Evolutionary conservation across 1,140 invertebrate genomes (phyloP), one percentile per base, ranked within the genome.

Genomic region (Anthonomus grandis): DNA sequence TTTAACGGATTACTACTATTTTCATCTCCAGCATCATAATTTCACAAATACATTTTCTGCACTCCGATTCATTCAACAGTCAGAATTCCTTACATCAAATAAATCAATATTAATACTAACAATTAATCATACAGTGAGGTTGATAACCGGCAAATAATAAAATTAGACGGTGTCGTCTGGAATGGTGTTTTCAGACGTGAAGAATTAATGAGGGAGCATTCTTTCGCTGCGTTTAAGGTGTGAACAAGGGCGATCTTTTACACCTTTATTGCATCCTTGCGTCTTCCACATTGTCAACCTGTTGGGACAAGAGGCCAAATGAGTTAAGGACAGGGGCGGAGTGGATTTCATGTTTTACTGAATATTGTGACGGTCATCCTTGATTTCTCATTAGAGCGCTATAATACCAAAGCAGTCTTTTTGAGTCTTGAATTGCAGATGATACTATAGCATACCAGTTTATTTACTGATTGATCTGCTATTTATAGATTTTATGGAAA

Each of bases 251-350:
- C 22, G 46, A 49, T 49, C 46, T 19, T 49, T 49, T 49, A 49
- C 46, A 49, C 46, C 46, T 49, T 49, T 49, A 49, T 49, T 49
- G 46, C 46, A n/a, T n/a, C n/a, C 19, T 49, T 34, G 46, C 46
- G 23, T 49, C 15, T 49, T 46, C 22, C 17, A 27, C 22, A 12
- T 27, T 23, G 25, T 37, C 46, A 37, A 49, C 27, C 37, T 36
- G 46, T 49, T 49, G 17, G 31, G 46, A 49, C 31, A 49, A 49
- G 17, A n/a, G 8, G 25, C 27, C 31, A 8, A 21, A 25, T 47
- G 19, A 21, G 41, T 19, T 22, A 12, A 44, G 21, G 12, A 25
- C 44, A 47, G 44, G n/a, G 17, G 15, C 21, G 41, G 41, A 10
- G 9, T 18, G 23, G 8, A 41, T 13, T 27, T 8, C 23, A 24